Percentiles rank a stretch among this genome's conserved stretches.
phyloP scores from a whole-genome alignment of 2,888 invertebrate genomes.

The Eupeodes latifasciatus region DNA sequence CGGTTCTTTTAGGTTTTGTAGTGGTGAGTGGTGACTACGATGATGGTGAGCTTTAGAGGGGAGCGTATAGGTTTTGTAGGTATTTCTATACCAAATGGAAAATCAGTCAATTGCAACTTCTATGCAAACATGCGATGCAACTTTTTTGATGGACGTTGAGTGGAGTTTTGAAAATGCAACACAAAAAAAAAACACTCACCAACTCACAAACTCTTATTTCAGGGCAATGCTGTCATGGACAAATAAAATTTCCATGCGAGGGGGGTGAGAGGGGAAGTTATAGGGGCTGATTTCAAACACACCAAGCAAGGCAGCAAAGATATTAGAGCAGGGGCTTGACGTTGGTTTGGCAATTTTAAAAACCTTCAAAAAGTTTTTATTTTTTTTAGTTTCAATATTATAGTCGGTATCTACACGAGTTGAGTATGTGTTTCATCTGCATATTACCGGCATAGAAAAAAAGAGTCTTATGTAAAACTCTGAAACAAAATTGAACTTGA shows the following conservation, averaged over 20 bases:
- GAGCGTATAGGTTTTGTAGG: not conserved
- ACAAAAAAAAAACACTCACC: not conserved
- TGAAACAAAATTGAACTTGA: not conserved
- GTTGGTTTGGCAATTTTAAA: not conserved
- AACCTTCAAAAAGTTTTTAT: not conserved
- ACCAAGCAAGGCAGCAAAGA: not conserved
- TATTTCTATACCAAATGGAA: slow-evolving; percentile 6
- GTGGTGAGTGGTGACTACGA: not conserved
- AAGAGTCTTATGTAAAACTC: not conserved
- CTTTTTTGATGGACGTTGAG: slow-evolving; percentile 66
- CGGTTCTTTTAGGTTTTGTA: slow-evolving; percentile 10
- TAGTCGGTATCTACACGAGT: too few relatives aligned
- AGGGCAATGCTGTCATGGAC: slow-evolving; percentile 8
- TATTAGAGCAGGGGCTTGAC: not conserved
- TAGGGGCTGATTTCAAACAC: not conserved
- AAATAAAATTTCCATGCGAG: not conserved
- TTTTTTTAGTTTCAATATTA: not conserved
- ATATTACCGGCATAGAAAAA: not conserved
- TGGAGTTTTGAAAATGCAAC: slow-evolving; percentile 5
- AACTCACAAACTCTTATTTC: not conserved
- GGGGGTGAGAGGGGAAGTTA: not conserved
- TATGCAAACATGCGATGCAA: slow-evolving; percentile 62
- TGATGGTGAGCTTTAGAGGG: too few relatives aligned
- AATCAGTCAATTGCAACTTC: slow-evolving; percentile 70
- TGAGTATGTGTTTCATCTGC: not conserved